Evolutionary conservation across 2,888 invertebrate genomes (phyloP).

Genomic region (Idaea aversata): DNA sequence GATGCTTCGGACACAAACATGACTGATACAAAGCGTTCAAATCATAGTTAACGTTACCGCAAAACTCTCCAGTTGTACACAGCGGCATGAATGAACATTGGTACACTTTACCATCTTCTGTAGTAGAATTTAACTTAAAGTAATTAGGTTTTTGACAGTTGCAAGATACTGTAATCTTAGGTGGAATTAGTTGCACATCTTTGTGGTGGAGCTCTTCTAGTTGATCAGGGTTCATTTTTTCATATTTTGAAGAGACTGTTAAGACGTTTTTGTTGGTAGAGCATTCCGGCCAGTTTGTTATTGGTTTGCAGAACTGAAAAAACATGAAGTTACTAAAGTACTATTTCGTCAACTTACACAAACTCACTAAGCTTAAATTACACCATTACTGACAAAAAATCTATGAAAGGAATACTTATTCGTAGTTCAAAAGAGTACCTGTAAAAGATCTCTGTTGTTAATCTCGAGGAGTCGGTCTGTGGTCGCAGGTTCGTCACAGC

Average conservation of each 20-base stretch:
- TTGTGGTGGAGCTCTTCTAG: constrained; percentile 63
- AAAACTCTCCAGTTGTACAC: constrained; percentile 79
- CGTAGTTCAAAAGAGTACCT: constrained; percentile 56
- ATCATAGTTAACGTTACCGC: constrained; percentile 82
- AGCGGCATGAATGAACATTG: constrained; percentile 72
- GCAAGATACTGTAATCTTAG: constrained; percentile 70
- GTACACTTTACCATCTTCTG: constrained; percentile 49
- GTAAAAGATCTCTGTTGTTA: constrained; percentile 81
- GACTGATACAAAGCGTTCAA: constrained; percentile 81
- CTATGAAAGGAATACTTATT: too few relatives aligned
- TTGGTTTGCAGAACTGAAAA: constrained; percentile 76
- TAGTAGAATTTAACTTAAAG: constrained; percentile 64
- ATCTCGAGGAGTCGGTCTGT: constrained; percentile 57
- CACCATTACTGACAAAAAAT: too few relatives aligned
- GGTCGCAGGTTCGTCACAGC: constrained; percentile 50
- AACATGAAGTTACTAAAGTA: constrained; percentile 15
- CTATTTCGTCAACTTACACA: not conserved
- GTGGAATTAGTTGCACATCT: constrained; percentile 60
- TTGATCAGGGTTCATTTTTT: constrained; percentile 62
- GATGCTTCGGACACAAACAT: constrained; percentile 81
- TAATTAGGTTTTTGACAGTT: constrained; percentile 73
- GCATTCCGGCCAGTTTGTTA: constrained; percentile 63
- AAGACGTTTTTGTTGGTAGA: constrained; percentile 53
- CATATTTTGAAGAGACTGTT: constrained; percentile 48
- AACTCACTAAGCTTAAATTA: not conserved